A percentile compares a stretch with the other conserved stretches of the same genome.
Conservation (phyloP, 2,113 vertebrate species). For the Zeus faber region DNA sequence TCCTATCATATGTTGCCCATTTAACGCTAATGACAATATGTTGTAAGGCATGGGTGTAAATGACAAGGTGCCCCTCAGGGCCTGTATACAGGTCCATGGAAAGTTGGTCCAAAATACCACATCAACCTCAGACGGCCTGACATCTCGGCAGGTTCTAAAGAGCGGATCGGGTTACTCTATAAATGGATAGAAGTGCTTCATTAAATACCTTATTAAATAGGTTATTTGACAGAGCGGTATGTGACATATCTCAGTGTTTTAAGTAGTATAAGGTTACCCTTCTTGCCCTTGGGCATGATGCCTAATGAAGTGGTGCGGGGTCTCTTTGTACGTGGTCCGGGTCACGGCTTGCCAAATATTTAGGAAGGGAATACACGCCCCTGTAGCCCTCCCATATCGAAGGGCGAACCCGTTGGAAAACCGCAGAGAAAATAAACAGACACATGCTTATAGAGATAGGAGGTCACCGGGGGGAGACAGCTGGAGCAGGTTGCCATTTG, state of each 20-base stretch:
- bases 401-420: conserved; percentile 32
- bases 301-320: conserved; percentile 52
- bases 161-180: conserved; percentile 45
- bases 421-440: conserved; percentile 57
- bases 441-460: conserved; percentile 13
- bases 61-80: too few species aligned
- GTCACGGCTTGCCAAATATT: conserved; percentile 74
- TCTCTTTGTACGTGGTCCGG: conserved; percentile 50
- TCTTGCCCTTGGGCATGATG: conserved; percentile 34
- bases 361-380: conserved; percentile 48
- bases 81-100: too few species aligned
- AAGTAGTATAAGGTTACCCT: conserved; percentile 61
- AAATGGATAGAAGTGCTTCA: conserved; percentile 52
- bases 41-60: too few species aligned
- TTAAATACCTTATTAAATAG: conserved; percentile 65
- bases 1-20: too few species aligned
- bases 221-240: conserved; percentile 56
- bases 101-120: too few species aligned
- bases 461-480: conserved; percentile 17
- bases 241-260: conserved; percentile 69
- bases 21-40: too few species aligned
- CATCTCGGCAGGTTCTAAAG: conserved; percentile 13
- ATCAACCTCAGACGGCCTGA: conserved; percentile 19
- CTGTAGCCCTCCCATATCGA: conserved; percentile 54
- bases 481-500: conserved; percentile 3